Evolutionary conservation across 2,113 vertebrate species (phyloP), one percentile per base, ranked within the genome.

Genomic region (Paedocypris sp.): DNA sequence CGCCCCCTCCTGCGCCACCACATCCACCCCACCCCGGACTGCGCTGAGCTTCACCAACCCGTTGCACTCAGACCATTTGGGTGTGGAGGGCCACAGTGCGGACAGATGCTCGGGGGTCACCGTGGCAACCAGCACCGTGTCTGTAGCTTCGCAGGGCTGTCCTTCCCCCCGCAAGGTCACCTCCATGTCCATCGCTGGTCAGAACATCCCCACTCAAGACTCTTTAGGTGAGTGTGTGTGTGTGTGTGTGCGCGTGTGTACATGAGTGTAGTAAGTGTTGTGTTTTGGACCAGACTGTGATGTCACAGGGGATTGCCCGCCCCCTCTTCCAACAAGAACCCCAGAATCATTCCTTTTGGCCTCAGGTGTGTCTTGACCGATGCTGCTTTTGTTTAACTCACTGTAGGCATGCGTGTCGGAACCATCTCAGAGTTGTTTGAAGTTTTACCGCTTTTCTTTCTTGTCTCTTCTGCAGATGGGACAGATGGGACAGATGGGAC

Each of bases 31-130:
- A 1, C 65, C 83, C 62, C 82, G 87, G 77, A 84, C 83, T 35
- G 90, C 92, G 6, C 87, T 97, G 47, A 89, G 91, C 79, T 98
- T 98, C 77, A 97, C 91, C 67, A 97, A 98, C 76, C 95, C 93
- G 36, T 87, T 97, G 68, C 93, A 98, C 73, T 91, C 91, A 0
- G 92, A 94, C 69, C 88, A 91, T 77, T 94, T 92, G 0, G 93
- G 94, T 15, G 90, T 88, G 1, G 91, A 91, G 1, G 85, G 85
- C 32, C 16, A 16, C 19, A 13, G 22, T 23, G 2, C 22, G 4
- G 36, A 22, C 8, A 54, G 29, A 38, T 8, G 9, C 46, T 85
- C 80, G 33, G 88, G 22, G 6, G 71, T 93, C 61, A 95, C 92
- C 71, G 90, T 79, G 18, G 87, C 86, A 38, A 91, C 90, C 62